Conservation (phyloP, 2,888 invertebrate genomes). For the Hydrotaea cyrtoneurina region DNA sequence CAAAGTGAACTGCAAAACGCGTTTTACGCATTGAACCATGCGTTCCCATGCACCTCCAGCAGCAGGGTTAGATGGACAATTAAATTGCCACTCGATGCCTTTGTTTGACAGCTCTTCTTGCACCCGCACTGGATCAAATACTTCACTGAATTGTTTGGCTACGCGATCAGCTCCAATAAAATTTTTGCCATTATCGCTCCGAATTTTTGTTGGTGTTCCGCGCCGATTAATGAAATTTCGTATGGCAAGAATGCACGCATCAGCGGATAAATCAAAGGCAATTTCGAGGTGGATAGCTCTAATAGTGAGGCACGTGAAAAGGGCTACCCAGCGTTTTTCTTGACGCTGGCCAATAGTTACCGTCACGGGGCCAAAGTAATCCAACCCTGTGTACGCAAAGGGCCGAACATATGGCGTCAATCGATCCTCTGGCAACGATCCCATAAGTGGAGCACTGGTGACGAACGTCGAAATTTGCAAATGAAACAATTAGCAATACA, state of each 20-base stretch:
- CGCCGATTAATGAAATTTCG: slow-evolving; percentile 64
- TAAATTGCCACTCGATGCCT: slow-evolving; percentile 66
- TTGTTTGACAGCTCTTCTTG: slow-evolving; percentile 39
- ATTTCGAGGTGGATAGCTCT: slow-evolving; percentile 52
- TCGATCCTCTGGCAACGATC: slow-evolving; percentile 10
- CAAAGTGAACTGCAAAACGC: slow-evolving; percentile 34
- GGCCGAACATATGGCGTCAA: slow-evolving; percentile 1
- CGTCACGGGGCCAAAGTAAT: slow-evolving; percentile 62
- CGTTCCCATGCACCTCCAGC: slow-evolving; percentile 60
- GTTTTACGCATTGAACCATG: slow-evolving; percentile 45
- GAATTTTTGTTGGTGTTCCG: slow-evolving; percentile 40
- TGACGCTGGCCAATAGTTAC: slow-evolving; percentile 47
- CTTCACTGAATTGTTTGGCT: slow-evolving; percentile 29
- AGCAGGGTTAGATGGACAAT: slow-evolving; percentile 53
- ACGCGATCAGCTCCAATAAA: slow-evolving; percentile 46
- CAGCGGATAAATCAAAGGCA: slow-evolving; percentile 60
- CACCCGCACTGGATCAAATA: slow-evolving; percentile 37
- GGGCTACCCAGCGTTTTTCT: slow-evolving; percentile 53
- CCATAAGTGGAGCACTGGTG: too few relatives aligned
- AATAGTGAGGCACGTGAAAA: slow-evolving; percentile 56
- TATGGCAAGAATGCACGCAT: slow-evolving; percentile 63
- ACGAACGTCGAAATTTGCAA: too few relatives aligned
- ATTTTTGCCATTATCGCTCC: slow-evolving; percentile 60
- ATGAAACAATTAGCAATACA: slow-evolving; percentile 12
- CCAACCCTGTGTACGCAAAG: slow-evolving; percentile 46